Base-by-base conservation (phyloP, 2,888 invertebrate genomes). In the Caradrina kadenii region DNA sequence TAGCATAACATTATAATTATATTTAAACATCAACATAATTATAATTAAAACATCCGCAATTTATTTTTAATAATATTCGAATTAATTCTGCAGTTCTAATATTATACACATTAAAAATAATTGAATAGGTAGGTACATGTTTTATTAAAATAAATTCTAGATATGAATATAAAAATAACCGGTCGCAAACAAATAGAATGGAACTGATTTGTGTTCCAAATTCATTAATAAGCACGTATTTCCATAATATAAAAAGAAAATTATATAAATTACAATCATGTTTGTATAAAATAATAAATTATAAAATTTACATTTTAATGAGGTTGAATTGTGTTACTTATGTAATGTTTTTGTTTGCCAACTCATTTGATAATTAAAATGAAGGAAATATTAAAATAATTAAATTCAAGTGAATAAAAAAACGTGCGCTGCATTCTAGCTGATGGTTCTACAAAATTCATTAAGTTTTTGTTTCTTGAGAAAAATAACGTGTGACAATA, bases 41-140 rank as follows among this genome's bases (percentile, higher is more conserved):
- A 17, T 68, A 21, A 21, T 26, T 52, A 13, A 50, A 53, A 53
- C 17, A 65, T 58, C 10, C 31, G 48, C n/a, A 53, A 56, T 48
- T 52, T 21, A 26, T 1, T 42, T 1, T 15, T 26, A 55, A 13
- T n/a, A 8, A 22, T 19, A 45, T 42, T 7, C 19, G 45, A 45
- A 39, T 15, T 7, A 39, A 11, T 39, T 65, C 17, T 48, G 22
- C 64, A 54, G n/a, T 45, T 53, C 48, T 48, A 1, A 22, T 19
- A 13, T 26, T 17, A 11, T 45, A 17, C 21, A 31, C 55, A 26
- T 26, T 55, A 15, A 17, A 48, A 13, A 48, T n/a, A 22, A 35
- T 26, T 42, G 26, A 5, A 69, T 83, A 78, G 76, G 81, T 83
- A 78, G 76, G 81, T 76, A 87, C 85, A 79, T 75, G 83, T 82